These are phyloP conservation scores for Heliconius charithonia DNA, from an alignment of 2,888 invertebrate genomes.

Conservation along the genomic window DNA sequence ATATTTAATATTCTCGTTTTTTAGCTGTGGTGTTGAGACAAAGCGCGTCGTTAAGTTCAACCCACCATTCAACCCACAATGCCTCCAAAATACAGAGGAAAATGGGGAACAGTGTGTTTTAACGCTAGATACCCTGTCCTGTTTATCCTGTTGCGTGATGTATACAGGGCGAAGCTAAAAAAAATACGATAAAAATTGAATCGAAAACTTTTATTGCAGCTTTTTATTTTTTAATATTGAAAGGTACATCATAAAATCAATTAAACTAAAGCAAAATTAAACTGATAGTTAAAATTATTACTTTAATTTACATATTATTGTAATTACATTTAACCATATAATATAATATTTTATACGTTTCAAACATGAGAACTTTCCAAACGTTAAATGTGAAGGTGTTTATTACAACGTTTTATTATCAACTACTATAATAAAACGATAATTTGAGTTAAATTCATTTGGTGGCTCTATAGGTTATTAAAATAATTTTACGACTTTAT, in stretches of 20 bases:
- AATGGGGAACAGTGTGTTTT: too few relatives aligned
- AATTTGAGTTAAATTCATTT: constrained; percentile 16
- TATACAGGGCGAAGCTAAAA: too few relatives aligned
- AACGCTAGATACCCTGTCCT: not conserved
- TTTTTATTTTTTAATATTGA: not conserved
- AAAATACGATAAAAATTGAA: not conserved
- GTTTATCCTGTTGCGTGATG: not conserved
- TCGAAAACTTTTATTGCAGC: not conserved
- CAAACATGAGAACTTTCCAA: constrained; percentile 21
- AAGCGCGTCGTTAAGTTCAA: not conserved
- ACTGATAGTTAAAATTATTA: not conserved
- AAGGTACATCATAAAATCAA: not conserved
- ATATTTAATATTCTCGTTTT: too few relatives aligned
- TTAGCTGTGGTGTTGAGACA: not conserved
- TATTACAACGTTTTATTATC: constrained; percentile 31
- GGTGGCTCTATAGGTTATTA: constrained; percentile 1
- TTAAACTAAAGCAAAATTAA: not conserved
- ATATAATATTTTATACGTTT: constrained; percentile 1
- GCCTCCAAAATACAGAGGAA: too few relatives aligned
- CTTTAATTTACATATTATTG: not conserved
- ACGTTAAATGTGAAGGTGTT: constrained; percentile 26
- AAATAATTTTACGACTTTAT: constrained; percentile 14
- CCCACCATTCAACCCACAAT: not conserved
- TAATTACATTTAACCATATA: not conserved
- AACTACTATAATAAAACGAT: constrained; percentile 19